Evolutionary conservation across 2,888 invertebrate species (phyloP).

Genomic region (Perdita meconis): DNA sequence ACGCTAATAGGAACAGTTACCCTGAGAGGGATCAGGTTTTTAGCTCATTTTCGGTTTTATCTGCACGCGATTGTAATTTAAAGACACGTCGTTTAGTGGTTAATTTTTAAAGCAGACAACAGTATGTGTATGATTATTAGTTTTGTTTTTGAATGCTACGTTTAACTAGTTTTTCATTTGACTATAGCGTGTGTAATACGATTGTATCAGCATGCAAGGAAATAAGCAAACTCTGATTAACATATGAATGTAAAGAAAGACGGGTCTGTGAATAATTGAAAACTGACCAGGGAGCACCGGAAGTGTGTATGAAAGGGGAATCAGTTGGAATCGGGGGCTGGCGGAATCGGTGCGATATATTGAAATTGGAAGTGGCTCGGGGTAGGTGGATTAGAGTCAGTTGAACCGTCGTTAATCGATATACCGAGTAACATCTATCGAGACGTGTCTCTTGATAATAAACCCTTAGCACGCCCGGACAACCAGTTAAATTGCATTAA

Average conservation of each 20-base stretch:
- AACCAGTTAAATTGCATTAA: conserved; percentile 65
- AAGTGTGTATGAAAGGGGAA: conserved; percentile 10
- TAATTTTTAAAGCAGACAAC: too few relatives aligned
- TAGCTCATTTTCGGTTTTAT: too few relatives aligned
- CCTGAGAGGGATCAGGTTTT: too few relatives aligned
- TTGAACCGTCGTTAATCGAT: conserved; percentile 70
- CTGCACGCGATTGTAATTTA: too few relatives aligned
- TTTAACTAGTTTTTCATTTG: background rate
- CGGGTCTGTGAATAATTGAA: conserved; percentile 41
- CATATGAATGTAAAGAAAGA: background rate
- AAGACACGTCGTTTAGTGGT: too few relatives aligned
- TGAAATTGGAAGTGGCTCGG: conserved; percentile 67
- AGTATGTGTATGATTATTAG: too few relatives aligned
- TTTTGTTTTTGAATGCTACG: background rate
- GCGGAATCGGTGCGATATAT: conserved; percentile 59
- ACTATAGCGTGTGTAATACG: background rate
- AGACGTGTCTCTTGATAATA: conserved; percentile 70
- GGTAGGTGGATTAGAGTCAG: conserved; percentile 61
- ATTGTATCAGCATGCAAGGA: background rate
- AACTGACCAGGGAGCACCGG: conserved; percentile 35
- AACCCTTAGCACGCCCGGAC: conserved; percentile 62
- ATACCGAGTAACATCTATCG: conserved; percentile 69
- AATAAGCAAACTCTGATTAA: conserved; percentile 9
- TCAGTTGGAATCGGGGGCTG: conserved; percentile 23
- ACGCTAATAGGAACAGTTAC: too few relatives aligned